A percentile compares a stretch with the other conserved stretches of the same genome.
Evolutionary conservation across 2,888 invertebrate genomes (phyloP).

Genomic region (Beris chalybata): DNA sequence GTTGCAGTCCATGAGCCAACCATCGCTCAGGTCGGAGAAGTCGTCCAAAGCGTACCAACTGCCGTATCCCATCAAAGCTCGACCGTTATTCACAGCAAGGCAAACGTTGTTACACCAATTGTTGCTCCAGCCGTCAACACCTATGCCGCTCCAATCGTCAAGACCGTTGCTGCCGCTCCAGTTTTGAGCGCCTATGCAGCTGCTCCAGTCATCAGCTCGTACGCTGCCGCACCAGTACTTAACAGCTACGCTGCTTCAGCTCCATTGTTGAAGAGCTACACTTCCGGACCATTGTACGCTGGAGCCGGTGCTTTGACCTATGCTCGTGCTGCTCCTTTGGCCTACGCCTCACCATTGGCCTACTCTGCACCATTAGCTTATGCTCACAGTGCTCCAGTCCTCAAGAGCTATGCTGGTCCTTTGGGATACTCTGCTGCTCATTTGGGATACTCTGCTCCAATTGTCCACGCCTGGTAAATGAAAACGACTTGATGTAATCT

Average conservation of each 20-base stretch:
- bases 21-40: constrained; percentile 40
- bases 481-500: constrained; percentile 19
- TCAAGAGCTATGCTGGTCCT: constrained; percentile 8
- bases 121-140: constrained; percentile 40
- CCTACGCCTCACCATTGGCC: constrained; percentile 13
- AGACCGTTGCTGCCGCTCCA: constrained; percentile 35
- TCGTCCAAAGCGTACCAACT: constrained; percentile 40
- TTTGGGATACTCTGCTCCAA: constrained; percentile 6
- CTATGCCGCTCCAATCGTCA: constrained; percentile 35
- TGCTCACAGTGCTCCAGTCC: not conserved
- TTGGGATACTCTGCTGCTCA: constrained; percentile 13
- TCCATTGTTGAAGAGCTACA: constrained; percentile 1
- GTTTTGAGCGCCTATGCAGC: constrained; percentile 30
- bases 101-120: constrained; percentile 45
- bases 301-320: not conserved
- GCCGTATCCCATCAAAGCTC: constrained; percentile 59
- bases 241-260: constrained; percentile 12
- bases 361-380: constrained; percentile 20
- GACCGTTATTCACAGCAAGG: constrained; percentile 55
- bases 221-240: constrained; percentile 15
- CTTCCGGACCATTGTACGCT: not conserved
- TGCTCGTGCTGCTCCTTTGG: constrained; percentile 8
- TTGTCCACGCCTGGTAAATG: constrained; percentile 27
- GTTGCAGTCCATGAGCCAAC: constrained; percentile 40
- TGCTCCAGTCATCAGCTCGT: constrained; percentile 13